Evolutionary conservation across 2,888 invertebrate species (phyloP).

Genomic region (Cryptophagus acutangulus): DNA sequence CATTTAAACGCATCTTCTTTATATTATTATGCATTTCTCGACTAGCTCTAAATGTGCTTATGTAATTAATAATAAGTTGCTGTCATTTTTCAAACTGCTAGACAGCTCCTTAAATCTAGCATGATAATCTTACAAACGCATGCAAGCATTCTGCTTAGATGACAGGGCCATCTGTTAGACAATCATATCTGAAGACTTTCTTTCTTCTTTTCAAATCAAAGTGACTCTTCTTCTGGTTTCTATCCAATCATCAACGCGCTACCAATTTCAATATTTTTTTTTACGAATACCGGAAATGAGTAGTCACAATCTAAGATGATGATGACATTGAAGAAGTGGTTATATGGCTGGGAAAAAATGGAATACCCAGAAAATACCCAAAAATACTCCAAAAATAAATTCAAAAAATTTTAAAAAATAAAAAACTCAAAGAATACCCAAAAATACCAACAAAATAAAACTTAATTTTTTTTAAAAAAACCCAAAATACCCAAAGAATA

Average conservation of each 20-base stretch:
- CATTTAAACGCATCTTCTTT: constrained; percentile 11
- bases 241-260: too few relatives aligned
- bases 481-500: too few relatives aligned
- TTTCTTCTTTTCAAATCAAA: background rate
- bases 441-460: too few relatives aligned
- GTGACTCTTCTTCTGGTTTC: background rate
- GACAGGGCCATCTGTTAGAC: constrained; percentile 20
- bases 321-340: too few relatives aligned
- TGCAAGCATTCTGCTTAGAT: constrained; percentile 39
- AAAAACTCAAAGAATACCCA: too few relatives aligned
- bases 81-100: constrained; percentile 41
- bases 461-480: too few relatives aligned
- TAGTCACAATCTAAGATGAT: too few relatives aligned
- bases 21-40: background rate
- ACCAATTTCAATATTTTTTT: background rate
- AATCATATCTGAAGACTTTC: background rate
- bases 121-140: constrained; percentile 33
- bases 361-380: too few relatives aligned
- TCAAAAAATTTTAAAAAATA: too few relatives aligned
- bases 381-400: too few relatives aligned
- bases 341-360: too few relatives aligned
- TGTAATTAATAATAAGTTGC: constrained; percentile 40
- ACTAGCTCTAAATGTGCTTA: constrained; percentile 2
- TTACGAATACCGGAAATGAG: too few relatives aligned
- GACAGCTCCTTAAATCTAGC: constrained; percentile 43